Conservation (phyloP, 37 sponge, comb jelly and placozoan species). For the Mnemiopsis leidyi region DNA sequence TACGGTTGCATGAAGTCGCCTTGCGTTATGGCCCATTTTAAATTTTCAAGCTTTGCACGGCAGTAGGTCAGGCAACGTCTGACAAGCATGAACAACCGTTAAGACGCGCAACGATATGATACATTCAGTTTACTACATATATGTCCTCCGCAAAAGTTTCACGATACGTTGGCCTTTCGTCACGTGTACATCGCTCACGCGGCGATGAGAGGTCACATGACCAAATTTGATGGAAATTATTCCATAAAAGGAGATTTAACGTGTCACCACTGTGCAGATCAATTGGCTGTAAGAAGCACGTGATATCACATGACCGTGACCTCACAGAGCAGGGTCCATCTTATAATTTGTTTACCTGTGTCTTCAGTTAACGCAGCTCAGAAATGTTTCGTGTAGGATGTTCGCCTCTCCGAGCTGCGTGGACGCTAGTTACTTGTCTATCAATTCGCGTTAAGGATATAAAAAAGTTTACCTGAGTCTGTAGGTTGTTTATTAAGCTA, state of each 20-base stretch:
- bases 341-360: constrained; percentile 15
- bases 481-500: no score
- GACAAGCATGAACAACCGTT: no score
- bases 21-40: no score
- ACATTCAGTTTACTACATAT: no score
- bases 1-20: no score
- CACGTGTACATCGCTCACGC: not conserved
- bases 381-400: not conserved
- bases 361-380: constrained; percentile 44
- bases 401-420: not conserved
- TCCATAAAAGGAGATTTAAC: constrained; percentile 16
- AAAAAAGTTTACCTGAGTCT: no score
- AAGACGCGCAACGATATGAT: no score
- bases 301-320: not conserved
- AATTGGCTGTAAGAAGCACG: not conserved
- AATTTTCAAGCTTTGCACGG: no score
- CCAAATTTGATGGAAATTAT: not conserved
- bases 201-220: not conserved
- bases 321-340: not conserved
- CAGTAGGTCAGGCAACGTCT: no score
- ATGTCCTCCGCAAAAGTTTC: not conserved
- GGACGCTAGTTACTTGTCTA: not conserved
- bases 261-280: not conserved
- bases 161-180: not conserved
- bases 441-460: no score